Base-by-base conservation (phyloP, 2,888 invertebrate genomes). In the Eilema griseolum region DNA sequence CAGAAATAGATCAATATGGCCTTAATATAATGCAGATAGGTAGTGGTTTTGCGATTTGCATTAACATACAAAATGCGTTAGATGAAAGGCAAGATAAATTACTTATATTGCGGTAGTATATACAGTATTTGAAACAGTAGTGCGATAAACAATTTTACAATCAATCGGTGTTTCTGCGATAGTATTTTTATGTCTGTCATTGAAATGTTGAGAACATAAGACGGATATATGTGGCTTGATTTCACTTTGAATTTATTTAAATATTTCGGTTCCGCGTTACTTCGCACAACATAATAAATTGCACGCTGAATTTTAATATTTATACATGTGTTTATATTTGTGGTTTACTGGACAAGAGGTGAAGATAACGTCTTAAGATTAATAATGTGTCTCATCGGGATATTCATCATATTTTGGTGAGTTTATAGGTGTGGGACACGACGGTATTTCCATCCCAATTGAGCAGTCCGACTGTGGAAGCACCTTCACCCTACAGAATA, bases 211-310 rank as follows among this genome's bases (percentile, higher is more conserved):
- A 52, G 52, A 52, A 52, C n/a, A 52, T n/a, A 52, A 26, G 57
- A 56, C 28, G 33, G 52, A 61, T 52, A 61, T 52, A 33, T 31
- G 20, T 61, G 61, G n/a, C 10, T 52, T 52, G 79, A 78, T 81
- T 81, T 81, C 78, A 73, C 71, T 73, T 70, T 52, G 52, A 37
- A 75, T 80, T 68, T 66, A 74, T 70, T 70, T 69, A 67, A 31
- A 67, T 61, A 77, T 64, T 41, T 41, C 33, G 67, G 61, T 81
- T 80, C 69, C 75, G 66, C 70, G 62, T 75, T 69, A 75, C 71
- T 73, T 67, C 75, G 63, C 31, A n/a, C n/a, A 46, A 46, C 46
- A 46, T 46, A 46, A 46, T 46, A 20, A 46, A 20, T 46, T 46
- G 46, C 46, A 46, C 46, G 46, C 8, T 26, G 57, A 74, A 72